These are phyloP conservation scores for Oreochromis aureus DNA, from an alignment of 2,113 vertebrate species.

Conservation along the genomic window DNA sequence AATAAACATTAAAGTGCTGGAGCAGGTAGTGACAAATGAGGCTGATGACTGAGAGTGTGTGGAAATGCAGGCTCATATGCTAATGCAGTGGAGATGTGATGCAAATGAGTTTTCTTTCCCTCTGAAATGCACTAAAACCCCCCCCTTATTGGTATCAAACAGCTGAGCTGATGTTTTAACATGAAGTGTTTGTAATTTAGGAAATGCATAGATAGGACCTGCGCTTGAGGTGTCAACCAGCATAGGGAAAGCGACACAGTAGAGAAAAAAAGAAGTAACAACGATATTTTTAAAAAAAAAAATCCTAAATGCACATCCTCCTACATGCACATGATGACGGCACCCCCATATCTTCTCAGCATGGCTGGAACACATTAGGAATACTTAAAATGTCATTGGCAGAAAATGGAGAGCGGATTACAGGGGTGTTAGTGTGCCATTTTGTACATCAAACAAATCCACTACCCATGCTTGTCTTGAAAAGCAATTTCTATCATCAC, in stretches of 20 bases:
- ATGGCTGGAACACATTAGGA: constrained; percentile 36
- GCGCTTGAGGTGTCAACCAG: background rate
- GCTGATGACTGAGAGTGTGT: constrained; percentile 12
- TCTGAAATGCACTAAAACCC: background rate
- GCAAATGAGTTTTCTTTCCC: constrained; percentile 15
- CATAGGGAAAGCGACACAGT: background rate
- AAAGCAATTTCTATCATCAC: background rate
- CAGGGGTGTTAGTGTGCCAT: constrained; percentile 49
- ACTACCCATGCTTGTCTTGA: constrained; percentile 5
- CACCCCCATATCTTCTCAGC: background rate
- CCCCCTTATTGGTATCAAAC: background rate
- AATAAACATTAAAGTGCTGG: constrained; percentile 48
- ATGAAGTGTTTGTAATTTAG: background rate
- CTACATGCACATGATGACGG: background rate
- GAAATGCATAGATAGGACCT: background rate
- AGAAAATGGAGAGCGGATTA: constrained; percentile 44
- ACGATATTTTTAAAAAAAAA: background rate
- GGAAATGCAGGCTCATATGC: constrained; percentile 20
- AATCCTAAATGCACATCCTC: background rate
- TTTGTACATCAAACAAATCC: constrained; percentile 53
- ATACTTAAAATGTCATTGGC: constrained; percentile 53
- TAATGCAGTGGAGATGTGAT: constrained; percentile 31
- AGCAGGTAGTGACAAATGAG: constrained; percentile 45
- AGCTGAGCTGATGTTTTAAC: background rate
- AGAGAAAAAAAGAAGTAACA: background rate